Percentiles rank a stretch among this genome's conserved stretches.
phyloP scores from a whole-genome alignment of 2,797 vertebrate genomes.

The Mionectes olivaceus region DNA sequence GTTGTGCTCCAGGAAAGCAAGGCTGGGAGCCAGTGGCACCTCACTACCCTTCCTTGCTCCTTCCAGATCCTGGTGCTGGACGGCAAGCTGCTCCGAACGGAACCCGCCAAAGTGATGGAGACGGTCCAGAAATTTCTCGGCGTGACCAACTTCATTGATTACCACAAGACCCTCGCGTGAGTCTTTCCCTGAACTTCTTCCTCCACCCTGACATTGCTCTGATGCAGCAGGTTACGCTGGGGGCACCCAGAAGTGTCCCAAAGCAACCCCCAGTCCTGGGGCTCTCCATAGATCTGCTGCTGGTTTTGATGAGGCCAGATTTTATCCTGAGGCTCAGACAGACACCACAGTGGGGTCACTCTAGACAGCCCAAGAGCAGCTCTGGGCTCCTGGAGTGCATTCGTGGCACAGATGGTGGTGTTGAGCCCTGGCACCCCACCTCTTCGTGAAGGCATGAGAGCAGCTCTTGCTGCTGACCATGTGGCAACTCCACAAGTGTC shows the following conservation, averaged over 20 bases:
- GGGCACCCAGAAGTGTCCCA: background rate
- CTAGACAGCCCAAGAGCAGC: background rate
- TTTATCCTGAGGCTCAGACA: background rate
- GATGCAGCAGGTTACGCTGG: background rate
- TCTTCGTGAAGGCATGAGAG: background rate
- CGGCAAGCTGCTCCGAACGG: conserved; percentile 93
- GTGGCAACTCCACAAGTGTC: background rate
- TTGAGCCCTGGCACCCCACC: background rate
- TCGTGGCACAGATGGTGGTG: background rate
- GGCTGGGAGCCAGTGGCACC: background rate
- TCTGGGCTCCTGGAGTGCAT: background rate
- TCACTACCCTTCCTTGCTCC: background rate
- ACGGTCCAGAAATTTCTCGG: conserved; percentile 95
- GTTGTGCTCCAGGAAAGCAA: background rate
- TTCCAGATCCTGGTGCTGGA: conserved; percentile 93
- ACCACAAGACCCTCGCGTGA: conserved; percentile 96
- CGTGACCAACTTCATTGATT: conserved; percentile 89
- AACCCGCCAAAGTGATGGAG: conserved; percentile 96
- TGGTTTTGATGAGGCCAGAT: background rate
- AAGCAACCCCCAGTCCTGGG: background rate
- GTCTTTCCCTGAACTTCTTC: conserved; percentile 52
- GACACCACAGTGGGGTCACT: background rate
- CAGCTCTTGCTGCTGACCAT: background rate
- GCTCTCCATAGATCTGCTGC: background rate
- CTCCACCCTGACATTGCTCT: background rate